Base-by-base conservation (phyloP, 2,888 invertebrate species). In the Ethmia dodecea region DNA sequence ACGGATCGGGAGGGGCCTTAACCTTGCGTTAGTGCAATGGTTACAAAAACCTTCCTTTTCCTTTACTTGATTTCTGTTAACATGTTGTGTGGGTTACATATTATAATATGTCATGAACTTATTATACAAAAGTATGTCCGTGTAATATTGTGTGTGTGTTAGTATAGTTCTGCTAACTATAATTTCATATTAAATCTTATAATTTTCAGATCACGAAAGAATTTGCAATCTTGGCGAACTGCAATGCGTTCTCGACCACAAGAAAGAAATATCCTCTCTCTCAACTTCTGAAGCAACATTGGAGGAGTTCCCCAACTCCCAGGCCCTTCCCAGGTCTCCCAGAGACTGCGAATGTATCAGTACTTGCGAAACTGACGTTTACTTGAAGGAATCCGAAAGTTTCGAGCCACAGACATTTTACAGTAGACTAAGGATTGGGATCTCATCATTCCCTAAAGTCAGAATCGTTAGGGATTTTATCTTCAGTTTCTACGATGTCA, bases 401-500 rank as follows among this genome's bases (percentile, higher is more conserved):
- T 68, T 67, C 35, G 12, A 53, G 5, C 52, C 59, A 1, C 53
- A 69, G 36, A 31, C 45, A 1, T 43, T 49, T 1, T 44, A 64
- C 28, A 75, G 67, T 26, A 50, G 56, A 36, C 38, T 86, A n/a
- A 69, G 65, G 43, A 58, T 84, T 10, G 89, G 89, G 27, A 84
- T 93, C 26, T 88, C 88, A 22, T 88, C 89, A 27, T 93, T 91
- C 63, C 93, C 93, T 0, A 90, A 90, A 72, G 89, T 92, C 64
- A 84, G 92, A 49, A 72, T 92, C 28, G 88, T 89, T 40, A 83
- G 92, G 28, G 91, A 91, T 52, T 87, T 92, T 1, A 86, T 93
- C 31, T 93, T 93, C 60, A 91, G 91, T 42, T 89, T 91, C 50
- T 88, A 89, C 3, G 93, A 94, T 66, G 87, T 93, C 25, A 63